Percentiles rank a stretch among this genome's conserved stretches.
These are phyloP conservation scores for Drosophila anomalata DNA, from an alignment of 2,888 invertebrate genomes.

Conservation along the genomic window DNA sequence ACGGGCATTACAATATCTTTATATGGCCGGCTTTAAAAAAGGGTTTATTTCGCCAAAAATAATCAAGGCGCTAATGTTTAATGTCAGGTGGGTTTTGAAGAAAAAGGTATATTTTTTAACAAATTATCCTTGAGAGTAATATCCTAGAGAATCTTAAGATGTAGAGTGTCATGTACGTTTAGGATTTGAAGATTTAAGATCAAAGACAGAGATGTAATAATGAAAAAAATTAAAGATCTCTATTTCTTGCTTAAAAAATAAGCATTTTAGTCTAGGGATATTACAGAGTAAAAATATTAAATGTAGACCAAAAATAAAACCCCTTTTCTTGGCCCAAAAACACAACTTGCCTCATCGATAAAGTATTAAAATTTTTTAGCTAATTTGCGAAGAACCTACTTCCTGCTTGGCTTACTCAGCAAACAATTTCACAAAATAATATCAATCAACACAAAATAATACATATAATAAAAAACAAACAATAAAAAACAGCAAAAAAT, in stretches of 20 bases:
- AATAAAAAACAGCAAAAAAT: conserved; percentile 6
- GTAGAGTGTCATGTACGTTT: too few species aligned
- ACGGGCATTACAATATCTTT: conserved; percentile 40
- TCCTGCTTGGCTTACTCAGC: conserved; percentile 28
- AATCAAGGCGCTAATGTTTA: not conserved
- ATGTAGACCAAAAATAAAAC: not conserved
- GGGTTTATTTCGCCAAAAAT: conserved; percentile 8
- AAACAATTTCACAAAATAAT: conserved; percentile 8
- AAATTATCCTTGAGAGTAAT: too few species aligned
- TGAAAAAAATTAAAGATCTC: too few species aligned
- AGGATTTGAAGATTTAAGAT: too few species aligned
- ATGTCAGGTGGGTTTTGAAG: not conserved
- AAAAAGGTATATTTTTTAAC: too few species aligned
- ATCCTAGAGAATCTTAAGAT: too few species aligned
- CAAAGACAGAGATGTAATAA: too few species aligned
- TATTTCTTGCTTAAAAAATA: too few species aligned
- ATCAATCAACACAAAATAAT: conserved; percentile 17
- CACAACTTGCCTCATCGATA: too few species aligned
- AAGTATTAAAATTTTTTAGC: not conserved
- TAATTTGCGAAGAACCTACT: conserved; percentile 5
- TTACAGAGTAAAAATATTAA: too few species aligned
- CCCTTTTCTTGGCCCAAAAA: not conserved
- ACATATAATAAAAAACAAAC: conserved; percentile 4
- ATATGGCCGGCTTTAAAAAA: conserved; percentile 13
- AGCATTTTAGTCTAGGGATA: too few species aligned